Base-by-base conservation (phyloP, 2,113 vertebrate genomes). In the Pelvicachromis taeniatus region DNA sequence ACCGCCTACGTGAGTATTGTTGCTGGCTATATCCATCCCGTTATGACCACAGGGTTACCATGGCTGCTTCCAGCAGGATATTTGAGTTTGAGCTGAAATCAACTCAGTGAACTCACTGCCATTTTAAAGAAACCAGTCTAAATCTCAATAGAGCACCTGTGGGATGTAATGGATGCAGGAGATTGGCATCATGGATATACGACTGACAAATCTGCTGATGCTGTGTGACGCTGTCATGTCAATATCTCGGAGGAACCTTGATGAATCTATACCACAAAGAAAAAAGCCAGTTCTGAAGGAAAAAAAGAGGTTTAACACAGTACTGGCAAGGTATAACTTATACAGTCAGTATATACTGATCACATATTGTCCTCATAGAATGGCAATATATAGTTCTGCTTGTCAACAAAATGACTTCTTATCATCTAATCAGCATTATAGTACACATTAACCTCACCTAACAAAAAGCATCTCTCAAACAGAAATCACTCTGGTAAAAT, bases 281-380 rank as follows among this genome's bases (percentile, higher is more conserved):
- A 19, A 23, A 29, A 48, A 73, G 40, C 14, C 65, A 4, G 40
- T 70, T 70, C 40, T 17, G 8, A 70, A 48, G 45, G 33, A 38
- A 63, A 63, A 6, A 17, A 17, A 70, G 63, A 16, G 65, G 7
- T 45, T 42, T 45, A 70, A 70, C 38, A 42, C 1, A 3, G 38
- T 10, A 70, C 13, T 26, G 45, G 0, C 7, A 26, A 10, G 7
- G 16, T 19, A 8, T 9, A 19, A 52, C 16, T 19, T 19, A 8
- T 52, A 17, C 19, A 0, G 40, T 73, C 14, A 48, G 14, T 73
- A 17, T 42, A 68, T 68, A 45, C 40, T 45, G 21, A 70, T 26
- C n/a, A 12, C 7, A n/a, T 19, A 29, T 0, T 0, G 63, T 0
- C 16, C 65, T 48, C 38, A 50, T 6, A n/a, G 42, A 53, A 52